Conservation (phyloP, 2,888 invertebrate genomes). For the Amblyteles armatorius region DNA sequence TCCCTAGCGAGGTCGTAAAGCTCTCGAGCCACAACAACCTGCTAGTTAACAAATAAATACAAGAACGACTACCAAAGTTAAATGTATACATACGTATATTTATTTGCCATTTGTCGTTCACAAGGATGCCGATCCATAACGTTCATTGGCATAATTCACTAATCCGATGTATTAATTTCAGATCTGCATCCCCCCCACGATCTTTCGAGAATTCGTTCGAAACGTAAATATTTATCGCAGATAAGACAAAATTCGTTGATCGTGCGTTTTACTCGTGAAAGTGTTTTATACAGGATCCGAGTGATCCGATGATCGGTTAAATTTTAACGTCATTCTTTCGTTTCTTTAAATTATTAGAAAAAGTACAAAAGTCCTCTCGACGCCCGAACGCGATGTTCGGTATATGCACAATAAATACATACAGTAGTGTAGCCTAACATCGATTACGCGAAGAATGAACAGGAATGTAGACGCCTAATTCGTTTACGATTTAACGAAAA, state of each 20-base stretch:
- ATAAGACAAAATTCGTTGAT: constrained; percentile 30
- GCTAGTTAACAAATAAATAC: not conserved
- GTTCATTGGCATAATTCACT: constrained; percentile 52
- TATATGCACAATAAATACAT: constrained; percentile 60
- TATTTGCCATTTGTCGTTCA: constrained; percentile 53
- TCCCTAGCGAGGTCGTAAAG: too few relatives aligned
- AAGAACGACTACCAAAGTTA: constrained; percentile 53
- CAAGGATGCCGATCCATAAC: constrained; percentile 45
- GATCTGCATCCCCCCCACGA: constrained; percentile 59
- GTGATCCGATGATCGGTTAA: not conserved
- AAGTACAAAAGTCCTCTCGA: constrained; percentile 64
- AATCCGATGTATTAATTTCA: constrained; percentile 52
- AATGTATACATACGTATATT: constrained; percentile 64
- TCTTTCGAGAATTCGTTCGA: constrained; percentile 22
- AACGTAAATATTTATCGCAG: constrained; percentile 13
- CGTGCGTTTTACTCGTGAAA: not conserved
- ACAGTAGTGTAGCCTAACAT: constrained; percentile 34
- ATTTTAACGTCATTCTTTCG: not conserved
- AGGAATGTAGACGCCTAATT: constrained; percentile 59
- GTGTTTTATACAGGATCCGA: not conserved
- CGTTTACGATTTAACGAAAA: constrained; percentile 14
- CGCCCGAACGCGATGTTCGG: constrained; percentile 37
- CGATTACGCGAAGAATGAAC: constrained; percentile 54
- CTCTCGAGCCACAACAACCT: too few relatives aligned
- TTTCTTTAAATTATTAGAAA: constrained; percentile 65